These are phyloP conservation scores for Periplaneta americana DNA, from an alignment of 1,140 invertebrate species.

Conservation along the genomic window DNA sequence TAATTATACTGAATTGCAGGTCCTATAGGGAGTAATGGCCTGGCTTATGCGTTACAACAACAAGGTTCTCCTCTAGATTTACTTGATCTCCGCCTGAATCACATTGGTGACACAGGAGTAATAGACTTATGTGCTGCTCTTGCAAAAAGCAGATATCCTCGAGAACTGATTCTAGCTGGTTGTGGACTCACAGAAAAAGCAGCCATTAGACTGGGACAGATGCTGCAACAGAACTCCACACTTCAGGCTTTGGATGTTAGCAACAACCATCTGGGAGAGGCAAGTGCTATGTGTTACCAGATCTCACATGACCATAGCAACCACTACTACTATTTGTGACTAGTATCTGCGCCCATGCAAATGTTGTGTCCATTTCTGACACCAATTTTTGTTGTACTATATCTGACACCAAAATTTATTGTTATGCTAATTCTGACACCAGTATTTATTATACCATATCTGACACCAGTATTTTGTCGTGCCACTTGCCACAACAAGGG, in stretches of 20 bases:
- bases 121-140: constrained; percentile 28
- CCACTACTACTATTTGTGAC: no score
- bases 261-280: constrained; percentile 7
- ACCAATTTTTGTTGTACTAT: no score
- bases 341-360: no score
- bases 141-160: background rate
- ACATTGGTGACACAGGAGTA: constrained; percentile 29
- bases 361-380: no score
- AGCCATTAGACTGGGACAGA: constrained; percentile 1
- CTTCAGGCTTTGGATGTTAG: constrained; percentile 5
- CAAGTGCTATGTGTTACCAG: no score
- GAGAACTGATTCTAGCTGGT: background rate
- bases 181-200: constrained; percentile 1
- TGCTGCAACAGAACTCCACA: constrained; percentile 3
- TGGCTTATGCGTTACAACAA: constrained; percentile 32
- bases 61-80: constrained; percentile 21
- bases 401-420: no score
- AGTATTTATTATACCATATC: no score
- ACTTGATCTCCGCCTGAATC: constrained; percentile 35
- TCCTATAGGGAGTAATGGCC: constrained; percentile 28
- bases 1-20: no score
- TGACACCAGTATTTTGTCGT: no score
- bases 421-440: no score
- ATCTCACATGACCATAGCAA: no score
- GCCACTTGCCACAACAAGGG: no score